A percentile compares a stretch with the other conserved stretches of the same genome.
These are phyloP conservation scores for Chrysodeixis includens DNA, from an alignment of 2,888 invertebrate genomes.

Conservation along the genomic window DNA sequence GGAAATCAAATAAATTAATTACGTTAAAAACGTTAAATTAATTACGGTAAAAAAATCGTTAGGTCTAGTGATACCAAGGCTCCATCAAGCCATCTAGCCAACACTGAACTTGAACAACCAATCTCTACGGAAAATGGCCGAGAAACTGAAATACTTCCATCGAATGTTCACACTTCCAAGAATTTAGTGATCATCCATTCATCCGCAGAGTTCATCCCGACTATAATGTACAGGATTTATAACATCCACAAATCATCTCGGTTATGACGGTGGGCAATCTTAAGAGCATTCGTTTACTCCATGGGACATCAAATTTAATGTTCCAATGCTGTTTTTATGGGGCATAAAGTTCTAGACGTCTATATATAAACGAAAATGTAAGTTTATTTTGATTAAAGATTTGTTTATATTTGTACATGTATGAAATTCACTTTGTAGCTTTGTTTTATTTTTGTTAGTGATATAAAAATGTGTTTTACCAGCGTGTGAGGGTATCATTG, in stretches of 20 bases:
- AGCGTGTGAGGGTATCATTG: too few species aligned
- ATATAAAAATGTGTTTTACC: too few species aligned
- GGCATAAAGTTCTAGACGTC: conserved; percentile 45
- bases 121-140: too few species aligned
- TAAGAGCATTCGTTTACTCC: conserved; percentile 54
- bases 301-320: conserved; percentile 59
- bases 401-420: not conserved
- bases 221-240: conserved; percentile 46
- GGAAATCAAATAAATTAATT: too few species aligned
- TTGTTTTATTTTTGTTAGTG: too few species aligned
- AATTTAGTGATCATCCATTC: not conserved
- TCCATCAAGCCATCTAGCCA: too few species aligned
- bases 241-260: conserved; percentile 56
- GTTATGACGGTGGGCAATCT: conserved; percentile 48
- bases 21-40: too few species aligned
- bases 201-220: conserved; percentile 14
- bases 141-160: not conserved
- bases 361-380: conserved; percentile 25
- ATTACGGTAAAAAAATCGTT: too few species aligned
- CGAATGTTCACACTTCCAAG: not conserved
- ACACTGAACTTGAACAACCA: too few species aligned
- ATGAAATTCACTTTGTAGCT: too few species aligned
- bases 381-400: conserved; percentile 21
- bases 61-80: too few species aligned
- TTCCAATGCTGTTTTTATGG: conserved; percentile 48